Evolutionary conservation across 92 coral and sea anemone genomes (phyloP), one percentile per base, ranked within the genome.

Genomic region (Palythoa grandiflora): DNA sequence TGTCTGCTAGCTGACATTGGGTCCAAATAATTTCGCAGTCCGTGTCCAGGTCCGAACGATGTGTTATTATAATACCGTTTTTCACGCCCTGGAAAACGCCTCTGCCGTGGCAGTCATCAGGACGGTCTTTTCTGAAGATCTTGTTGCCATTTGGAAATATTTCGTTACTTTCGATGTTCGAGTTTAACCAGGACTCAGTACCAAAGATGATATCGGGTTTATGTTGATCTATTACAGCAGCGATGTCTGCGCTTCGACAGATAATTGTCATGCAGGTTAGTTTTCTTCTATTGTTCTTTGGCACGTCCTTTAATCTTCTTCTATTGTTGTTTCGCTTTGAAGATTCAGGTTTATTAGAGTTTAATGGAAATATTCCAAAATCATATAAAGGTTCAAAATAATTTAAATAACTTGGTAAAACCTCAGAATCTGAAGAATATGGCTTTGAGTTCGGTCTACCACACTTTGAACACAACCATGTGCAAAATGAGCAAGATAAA

Each of bases 71-170:
- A 73, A 77, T 77, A 70, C 71, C 88, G 9, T 75, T 75, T 83
- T 92, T 92, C 70, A 87, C 83, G 8, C 91, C 94, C 65, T 57
- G 94, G 51, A 92, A 92, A 61, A 89, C 94, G 51, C 94, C 94
- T 13, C 94, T 92, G 63, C 91, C 93, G 3, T 38, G 80, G 39
- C 77, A 51, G 75, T 89, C 60, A 14, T 38, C 77, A 13, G n/a
- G 35, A 20, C 94, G 80, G 61, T 89, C 92, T 81, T 92, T 92
- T 51, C 91, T 86, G 55, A 48, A 89, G 50, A 89, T 3, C 6
- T 83, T 92, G 73, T 90, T 88, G 74, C 79, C 77, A 8, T 77
- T 71, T 1, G 93, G 95, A 70, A 93, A 87, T n/a, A 90, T 84
- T 72, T 90, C 93, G 74, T 44, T 84, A 83, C 80, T 89, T 17